Conservation (phyloP, 1,140 invertebrate genomes). For the Proales similis region DNA sequence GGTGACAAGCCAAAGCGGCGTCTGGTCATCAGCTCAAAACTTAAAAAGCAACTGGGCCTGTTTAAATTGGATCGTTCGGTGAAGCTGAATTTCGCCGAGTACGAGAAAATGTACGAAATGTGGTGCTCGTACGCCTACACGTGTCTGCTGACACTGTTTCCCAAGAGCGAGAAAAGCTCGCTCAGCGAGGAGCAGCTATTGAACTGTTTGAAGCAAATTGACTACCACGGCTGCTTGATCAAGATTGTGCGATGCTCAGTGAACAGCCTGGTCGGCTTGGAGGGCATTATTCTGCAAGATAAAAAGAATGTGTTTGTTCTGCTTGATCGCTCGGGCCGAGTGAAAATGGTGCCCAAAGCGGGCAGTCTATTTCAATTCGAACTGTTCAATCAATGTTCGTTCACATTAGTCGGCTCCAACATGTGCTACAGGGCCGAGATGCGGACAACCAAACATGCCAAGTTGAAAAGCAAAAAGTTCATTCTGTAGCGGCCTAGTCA, state of each 20-base stretch:
- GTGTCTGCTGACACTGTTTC: slow-evolving; percentile 9
- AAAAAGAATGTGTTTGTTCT: slow-evolving; percentile 24
- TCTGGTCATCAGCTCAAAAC: neutral
- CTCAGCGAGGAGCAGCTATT: slow-evolving; percentile 9
- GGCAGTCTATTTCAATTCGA: slow-evolving; percentile 35
- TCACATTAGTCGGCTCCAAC: slow-evolving; percentile 30
- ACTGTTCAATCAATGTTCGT: slow-evolving; percentile 20
- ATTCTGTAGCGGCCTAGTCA: neutral
- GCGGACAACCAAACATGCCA: slow-evolving; percentile 33
- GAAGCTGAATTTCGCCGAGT: neutral
- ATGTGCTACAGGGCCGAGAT: slow-evolving; percentile 35
- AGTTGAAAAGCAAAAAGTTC: slow-evolving; percentile 29
- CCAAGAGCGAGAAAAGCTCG: neutral
- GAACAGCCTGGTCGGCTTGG: slow-evolving; percentile 7
- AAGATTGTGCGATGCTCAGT: neutral
- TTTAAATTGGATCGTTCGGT: slow-evolving; percentile 22
- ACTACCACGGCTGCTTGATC: slow-evolving; percentile 24
- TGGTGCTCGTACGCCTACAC: slow-evolving; percentile 19
- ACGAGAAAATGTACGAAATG: slow-evolving; percentile 24
- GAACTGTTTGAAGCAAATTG: slow-evolving; percentile 35
- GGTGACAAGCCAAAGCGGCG: slow-evolving; percentile 3
- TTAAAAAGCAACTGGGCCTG: slow-evolving; percentile 18
- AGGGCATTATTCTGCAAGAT: slow-evolving; percentile 35
- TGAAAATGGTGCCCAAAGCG: slow-evolving; percentile 31
- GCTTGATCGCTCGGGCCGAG: neutral